These are phyloP conservation scores for Zosterops borbonicus DNA, from an alignment of 2,113 vertebrate species.

Conservation along the genomic window DNA sequence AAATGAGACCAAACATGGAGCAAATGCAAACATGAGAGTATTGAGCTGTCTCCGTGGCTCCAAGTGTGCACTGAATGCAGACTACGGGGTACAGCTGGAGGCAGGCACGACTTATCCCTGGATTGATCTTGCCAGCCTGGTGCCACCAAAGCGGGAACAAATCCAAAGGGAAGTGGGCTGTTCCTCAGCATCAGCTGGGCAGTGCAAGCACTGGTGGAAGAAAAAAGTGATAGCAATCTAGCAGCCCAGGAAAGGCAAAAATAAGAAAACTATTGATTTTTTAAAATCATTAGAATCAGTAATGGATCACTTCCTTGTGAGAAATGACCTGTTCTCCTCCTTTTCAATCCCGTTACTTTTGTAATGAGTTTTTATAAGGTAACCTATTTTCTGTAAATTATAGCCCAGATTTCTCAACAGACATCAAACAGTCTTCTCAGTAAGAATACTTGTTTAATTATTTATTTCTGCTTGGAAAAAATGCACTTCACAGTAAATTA, in stretches of 20 bases:
- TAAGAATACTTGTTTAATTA: neutral
- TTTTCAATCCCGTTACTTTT: conserved; percentile 43
- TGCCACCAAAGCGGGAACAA: neutral
- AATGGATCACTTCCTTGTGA: conserved; percentile 46
- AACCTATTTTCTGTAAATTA: conserved; percentile 16
- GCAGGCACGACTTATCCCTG: neutral
- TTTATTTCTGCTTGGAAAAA: neutral
- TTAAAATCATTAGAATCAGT: conserved; percentile 24
- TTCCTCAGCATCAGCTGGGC: conserved; percentile 15
- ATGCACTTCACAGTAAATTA: neutral
- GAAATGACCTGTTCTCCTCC: neutral
- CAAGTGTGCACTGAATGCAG: neutral
- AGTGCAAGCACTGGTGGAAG: neutral
- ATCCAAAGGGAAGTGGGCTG: neutral
- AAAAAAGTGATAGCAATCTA: conserved; percentile 33
- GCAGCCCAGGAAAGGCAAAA: conserved; percentile 46
- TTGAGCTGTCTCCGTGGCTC: neutral
- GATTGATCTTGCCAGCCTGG: neutral
- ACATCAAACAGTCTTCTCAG: neutral
- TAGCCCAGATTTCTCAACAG: neutral
- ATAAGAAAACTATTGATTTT: conserved; percentile 61
- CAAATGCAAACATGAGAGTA: neutral
- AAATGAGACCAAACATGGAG: neutral
- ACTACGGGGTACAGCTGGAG: neutral
- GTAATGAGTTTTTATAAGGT: conserved; percentile 33